Evolutionary conservation across 2,113 vertebrate species (phyloP).

Genomic region (Chaetorhynchus papuensis): DNA sequence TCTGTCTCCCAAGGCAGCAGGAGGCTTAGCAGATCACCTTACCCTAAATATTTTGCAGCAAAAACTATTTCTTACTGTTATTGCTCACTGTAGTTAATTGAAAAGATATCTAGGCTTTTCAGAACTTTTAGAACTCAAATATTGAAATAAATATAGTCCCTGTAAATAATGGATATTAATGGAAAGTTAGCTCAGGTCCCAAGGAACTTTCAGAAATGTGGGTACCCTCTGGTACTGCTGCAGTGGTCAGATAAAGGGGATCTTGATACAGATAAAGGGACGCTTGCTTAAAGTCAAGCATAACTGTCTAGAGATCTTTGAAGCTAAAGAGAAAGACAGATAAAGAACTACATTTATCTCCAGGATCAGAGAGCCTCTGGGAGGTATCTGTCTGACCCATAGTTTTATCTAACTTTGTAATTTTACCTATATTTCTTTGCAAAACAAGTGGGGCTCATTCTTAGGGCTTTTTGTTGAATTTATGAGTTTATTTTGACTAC

Average conservation of each 20-base stretch:
- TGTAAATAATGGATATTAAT: not conserved
- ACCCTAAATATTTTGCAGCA: not conserved
- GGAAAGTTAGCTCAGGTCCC: not conserved
- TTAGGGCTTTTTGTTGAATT: not conserved
- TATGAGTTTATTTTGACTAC: not conserved
- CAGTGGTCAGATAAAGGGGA: not conserved
- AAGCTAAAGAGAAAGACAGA: not conserved
- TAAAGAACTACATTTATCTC: not conserved
- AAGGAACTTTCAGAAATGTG: not conserved
- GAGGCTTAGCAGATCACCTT: not conserved
- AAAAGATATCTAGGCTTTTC: not conserved
- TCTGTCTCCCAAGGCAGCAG: not conserved
- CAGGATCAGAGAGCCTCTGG: not conserved
- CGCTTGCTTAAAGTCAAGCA: not conserved
- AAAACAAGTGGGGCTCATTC: not conserved
- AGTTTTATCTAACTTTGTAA: not conserved
- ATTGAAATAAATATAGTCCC: not conserved
- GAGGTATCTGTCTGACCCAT: not conserved
- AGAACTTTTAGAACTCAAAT: not conserved
- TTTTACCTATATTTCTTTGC: not conserved
- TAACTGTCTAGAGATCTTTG: not conserved
- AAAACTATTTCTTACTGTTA: not conserved
- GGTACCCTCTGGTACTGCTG: not conserved
- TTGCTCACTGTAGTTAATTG: not conserved
- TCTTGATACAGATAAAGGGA: not conserved